Conservation (phyloP, 30 jellyfish, hydroid and myxozoan species). For the Aurelia aurita complex sp. Pacific region DNA sequence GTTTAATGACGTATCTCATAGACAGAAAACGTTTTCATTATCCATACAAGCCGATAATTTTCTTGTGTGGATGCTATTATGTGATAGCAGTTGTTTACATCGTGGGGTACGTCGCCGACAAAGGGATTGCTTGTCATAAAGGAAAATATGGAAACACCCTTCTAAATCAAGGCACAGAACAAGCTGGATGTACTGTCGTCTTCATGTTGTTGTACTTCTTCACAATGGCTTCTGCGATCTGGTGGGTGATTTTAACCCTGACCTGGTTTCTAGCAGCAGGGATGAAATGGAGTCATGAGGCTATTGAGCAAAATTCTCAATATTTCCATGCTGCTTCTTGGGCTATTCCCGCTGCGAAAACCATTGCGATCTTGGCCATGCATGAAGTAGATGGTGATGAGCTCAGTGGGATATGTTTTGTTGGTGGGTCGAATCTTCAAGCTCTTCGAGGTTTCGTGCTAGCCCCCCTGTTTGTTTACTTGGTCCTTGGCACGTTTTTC, state of each 20-base stretch:
- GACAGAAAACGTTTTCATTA: slow-evolving; percentile 95
- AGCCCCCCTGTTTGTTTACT: slow-evolving; percentile 91
- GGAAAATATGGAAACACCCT: slow-evolving; percentile 54
- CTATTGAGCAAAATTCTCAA: slow-evolving; percentile 95
- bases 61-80: slow-evolving; percentile 94
- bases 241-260: slow-evolving; percentile 98
- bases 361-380: slow-evolving; percentile 97
- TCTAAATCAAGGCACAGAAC: slow-evolving; percentile 96
- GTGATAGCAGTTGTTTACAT: slow-evolving; percentile 86
- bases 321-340: slow-evolving; percentile 99
- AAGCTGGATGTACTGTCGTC: slow-evolving; percentile 96
- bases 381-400: slow-evolving; percentile 98
- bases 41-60: slow-evolving; percentile 95
- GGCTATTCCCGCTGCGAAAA: slow-evolving; percentile 99
- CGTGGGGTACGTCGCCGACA: slow-evolving; percentile 86
- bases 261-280: slow-evolving; percentile 99
- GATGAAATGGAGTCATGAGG: slow-evolving; percentile 99
- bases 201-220: slow-evolving; percentile 95
- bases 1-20: slow-evolving; percentile 81
- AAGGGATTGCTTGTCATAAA: slow-evolving; percentile 85
- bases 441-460: slow-evolving; percentile 97
- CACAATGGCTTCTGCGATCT: slow-evolving; percentile 96
- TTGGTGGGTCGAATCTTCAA: slow-evolving; percentile 92
- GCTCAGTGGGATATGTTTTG: slow-evolving; percentile 96
- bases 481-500: slow-evolving; percentile 92